Percentiles rank a stretch among this genome's conserved stretches.
Evolutionary conservation across 2,113 vertebrate species (phyloP).

Genomic region (Gobiocypris rarus): DNA sequence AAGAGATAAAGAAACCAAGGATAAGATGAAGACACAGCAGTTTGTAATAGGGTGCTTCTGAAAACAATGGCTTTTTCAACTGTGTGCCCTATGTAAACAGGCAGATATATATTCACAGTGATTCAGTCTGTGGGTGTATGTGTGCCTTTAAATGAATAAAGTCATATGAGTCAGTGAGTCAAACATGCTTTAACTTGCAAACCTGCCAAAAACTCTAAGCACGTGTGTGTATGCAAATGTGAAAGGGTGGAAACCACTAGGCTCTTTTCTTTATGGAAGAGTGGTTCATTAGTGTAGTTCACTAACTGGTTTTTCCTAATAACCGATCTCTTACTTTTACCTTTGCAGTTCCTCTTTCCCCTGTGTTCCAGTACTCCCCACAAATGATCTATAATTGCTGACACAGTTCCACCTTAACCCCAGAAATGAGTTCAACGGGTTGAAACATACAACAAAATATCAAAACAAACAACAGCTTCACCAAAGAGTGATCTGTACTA

Average conservation of each 20-base stretch:
- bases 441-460: not conserved
- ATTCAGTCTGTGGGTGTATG: not conserved
- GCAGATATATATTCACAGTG: constrained; percentile 13
- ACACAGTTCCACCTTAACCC: not conserved
- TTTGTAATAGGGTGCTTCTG: not conserved
- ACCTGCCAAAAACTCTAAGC: not conserved
- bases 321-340: not conserved
- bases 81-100: not conserved
- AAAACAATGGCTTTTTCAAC: not conserved
- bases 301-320: not conserved
- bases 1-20: not conserved
- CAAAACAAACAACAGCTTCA: not conserved
- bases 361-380: not conserved
- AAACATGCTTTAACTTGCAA: not conserved
- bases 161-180: not conserved
- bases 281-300: not conserved
- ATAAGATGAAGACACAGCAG: not conserved
- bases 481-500: not conserved
- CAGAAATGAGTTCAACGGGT: not conserved
- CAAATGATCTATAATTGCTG: not conserved
- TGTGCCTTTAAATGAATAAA: not conserved
- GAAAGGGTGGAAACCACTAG: not conserved
- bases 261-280: not conserved
- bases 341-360: not conserved
- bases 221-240: not conserved